Evolutionary conservation across 1,140 invertebrate genomes (phyloP), one percentile per base, ranked within the genome.

Genomic region (Oscheius sp.): DNA sequence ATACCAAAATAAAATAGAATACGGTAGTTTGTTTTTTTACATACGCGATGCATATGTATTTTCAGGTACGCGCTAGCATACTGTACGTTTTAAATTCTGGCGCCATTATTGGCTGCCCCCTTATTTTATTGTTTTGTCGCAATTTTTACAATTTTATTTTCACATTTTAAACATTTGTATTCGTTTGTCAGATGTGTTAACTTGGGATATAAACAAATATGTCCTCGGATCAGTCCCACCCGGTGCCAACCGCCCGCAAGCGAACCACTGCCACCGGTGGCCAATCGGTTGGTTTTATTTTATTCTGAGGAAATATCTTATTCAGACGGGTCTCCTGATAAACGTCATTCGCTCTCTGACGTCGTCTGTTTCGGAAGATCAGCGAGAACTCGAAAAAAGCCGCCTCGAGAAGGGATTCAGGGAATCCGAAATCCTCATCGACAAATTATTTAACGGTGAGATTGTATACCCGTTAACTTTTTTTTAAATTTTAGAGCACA

Each of bases 341-440:
- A 92, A 91, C 46, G 92, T 95, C 4, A 95, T 96, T 77, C 88
- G 93, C 70, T 93, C 92, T 0, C 84, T 96, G 64, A 93, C 92
- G 29, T 91, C 91, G 10, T 95, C 92, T 87, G 92, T 94, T 86
- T 95, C 93, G 34, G 93, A 93, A 85, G 93, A 95, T 82, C 93
- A 97, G 83, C 87, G 94, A 78, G 94, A 97, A 83, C 90, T 92
- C 81, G 94, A 97, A 86, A 94, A 94, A 81, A 90, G 90, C 0
- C 93, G 93, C 85, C 88, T 97, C 35, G 94, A 97, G 86, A 91
- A 92, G 78, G 93, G 94, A 83, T 97, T 92, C 82, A 92, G 92
- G 84, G 89, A 90, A 81, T 94, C 93, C 86, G 94, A 97, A 87
- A 89, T 90, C 75, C 88, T 89, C 78, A 87, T 97, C 2, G 93